Conservation (phyloP, 2,113 vertebrate genomes). For the Labrus mixtus region DNA sequence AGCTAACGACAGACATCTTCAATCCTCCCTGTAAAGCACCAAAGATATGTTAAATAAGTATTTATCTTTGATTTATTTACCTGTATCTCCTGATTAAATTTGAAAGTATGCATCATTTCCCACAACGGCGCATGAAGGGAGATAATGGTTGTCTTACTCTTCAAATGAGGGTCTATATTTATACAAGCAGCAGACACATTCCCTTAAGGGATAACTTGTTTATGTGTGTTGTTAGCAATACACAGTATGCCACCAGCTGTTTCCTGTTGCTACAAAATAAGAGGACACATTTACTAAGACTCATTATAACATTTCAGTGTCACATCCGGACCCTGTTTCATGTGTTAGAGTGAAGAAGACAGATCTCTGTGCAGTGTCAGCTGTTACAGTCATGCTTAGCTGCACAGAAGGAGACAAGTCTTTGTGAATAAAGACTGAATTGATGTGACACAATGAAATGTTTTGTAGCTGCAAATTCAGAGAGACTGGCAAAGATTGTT, state of each 20-base stretch:
- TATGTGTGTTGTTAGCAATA: neutral
- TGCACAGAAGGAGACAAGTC: constrained; percentile 36
- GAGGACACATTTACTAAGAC: neutral
- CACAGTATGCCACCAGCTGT: neutral
- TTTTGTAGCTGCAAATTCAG: constrained; percentile 20
- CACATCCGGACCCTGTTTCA: constrained; percentile 1
- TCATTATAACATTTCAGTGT: constrained; percentile 11
- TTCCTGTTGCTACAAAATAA: neutral
- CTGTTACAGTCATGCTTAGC: constrained; percentile 37
- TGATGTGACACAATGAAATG: constrained; percentile 7
- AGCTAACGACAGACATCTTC: too few relatives aligned
- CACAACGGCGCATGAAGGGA: too few relatives aligned
- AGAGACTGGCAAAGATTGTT: constrained; percentile 6
- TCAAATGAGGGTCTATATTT: too few relatives aligned
- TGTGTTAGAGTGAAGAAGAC: neutral
- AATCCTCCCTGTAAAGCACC: too few relatives aligned
- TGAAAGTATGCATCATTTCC: too few relatives aligned
- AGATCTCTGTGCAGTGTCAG: constrained; percentile 27
- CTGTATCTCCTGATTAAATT: too few relatives aligned
- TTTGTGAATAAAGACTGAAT: constrained; percentile 40
- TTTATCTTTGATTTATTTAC: too few relatives aligned
- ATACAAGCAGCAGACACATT: neutral
- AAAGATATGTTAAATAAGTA: too few relatives aligned
- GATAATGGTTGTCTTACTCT: too few relatives aligned
- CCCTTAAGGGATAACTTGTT: neutral